phyloP scores from a whole-genome alignment of 2,113 vertebrate species.

The Calidris pugnax region DNA sequence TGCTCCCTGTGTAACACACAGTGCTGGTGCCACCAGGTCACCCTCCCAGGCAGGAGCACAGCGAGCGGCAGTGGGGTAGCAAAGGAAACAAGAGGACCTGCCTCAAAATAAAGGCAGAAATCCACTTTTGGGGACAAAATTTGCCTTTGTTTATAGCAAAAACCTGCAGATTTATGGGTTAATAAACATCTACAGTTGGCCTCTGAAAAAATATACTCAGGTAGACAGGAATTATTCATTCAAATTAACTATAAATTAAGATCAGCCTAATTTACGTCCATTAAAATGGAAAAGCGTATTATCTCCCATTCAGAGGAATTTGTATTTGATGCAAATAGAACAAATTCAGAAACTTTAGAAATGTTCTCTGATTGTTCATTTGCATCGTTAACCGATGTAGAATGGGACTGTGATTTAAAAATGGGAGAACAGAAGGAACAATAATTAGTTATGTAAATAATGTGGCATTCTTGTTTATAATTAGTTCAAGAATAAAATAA shows the following conservation, averaged over 20 bases:
- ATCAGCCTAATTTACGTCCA: slow-evolving; percentile 82
- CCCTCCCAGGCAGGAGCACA: rapidly evolving
- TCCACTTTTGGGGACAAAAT: not conserved
- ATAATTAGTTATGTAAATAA: slow-evolving; percentile 99
- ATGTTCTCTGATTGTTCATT: slow-evolving; percentile 81
- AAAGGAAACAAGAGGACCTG: rapidly evolving
- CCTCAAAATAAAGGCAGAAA: not conserved
- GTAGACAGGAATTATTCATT: slow-evolving; percentile 82
- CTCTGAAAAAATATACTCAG: slow-evolving; percentile 77
- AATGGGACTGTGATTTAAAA: slow-evolving; percentile 77
- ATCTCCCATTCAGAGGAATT: slow-evolving; percentile 80
- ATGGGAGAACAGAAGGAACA: slow-evolving; percentile 94
- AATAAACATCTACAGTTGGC: slow-evolving; percentile 76
- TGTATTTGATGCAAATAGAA: slow-evolving; percentile 82
- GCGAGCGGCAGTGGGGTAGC: not conserved
- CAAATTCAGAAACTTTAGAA: slow-evolving; percentile 82
- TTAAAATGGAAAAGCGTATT: slow-evolving; percentile 83
- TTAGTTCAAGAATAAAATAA: slow-evolving; percentile 92
- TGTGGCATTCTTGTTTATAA: slow-evolving; percentile 99
- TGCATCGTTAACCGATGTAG: slow-evolving; percentile 71
- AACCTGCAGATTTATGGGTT: slow-evolving; percentile 73
- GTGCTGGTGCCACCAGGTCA: rapidly evolving
- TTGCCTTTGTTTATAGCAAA: slow-evolving; percentile 8
- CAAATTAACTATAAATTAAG: slow-evolving; percentile 85
- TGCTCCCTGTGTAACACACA: rapidly evolving